A percentile compares a stretch with the other conserved stretches of the same genome.
Conservation (phyloP, 2,888 invertebrate genomes). For the Hyposoter dolosus region DNA sequence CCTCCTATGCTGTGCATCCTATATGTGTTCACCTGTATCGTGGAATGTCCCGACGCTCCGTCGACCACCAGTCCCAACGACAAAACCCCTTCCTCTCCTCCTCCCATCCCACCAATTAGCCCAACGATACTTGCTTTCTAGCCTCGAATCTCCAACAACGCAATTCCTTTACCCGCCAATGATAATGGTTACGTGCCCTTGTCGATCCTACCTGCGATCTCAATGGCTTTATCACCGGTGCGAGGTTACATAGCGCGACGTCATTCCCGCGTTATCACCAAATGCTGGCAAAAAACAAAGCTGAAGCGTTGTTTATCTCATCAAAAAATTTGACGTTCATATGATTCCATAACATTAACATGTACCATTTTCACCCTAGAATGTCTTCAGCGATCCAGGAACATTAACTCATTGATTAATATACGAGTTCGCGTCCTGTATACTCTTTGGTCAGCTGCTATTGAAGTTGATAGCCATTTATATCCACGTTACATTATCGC, state of each 20-base stretch:
- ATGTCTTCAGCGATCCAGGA: not conserved
- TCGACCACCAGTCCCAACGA: conserved; percentile 69
- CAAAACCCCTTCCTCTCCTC: conserved; percentile 78
- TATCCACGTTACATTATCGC: not conserved
- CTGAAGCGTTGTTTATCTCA: not conserved
- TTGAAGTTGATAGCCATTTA: not conserved
- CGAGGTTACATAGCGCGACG: conserved; percentile 23
- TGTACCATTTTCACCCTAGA: not conserved
- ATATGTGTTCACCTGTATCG: conserved; percentile 42
- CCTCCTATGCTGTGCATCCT: conserved; percentile 1
- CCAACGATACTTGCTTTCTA: conserved; percentile 75
- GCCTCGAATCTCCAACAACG: conserved; percentile 55
- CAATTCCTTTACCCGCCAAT: conserved; percentile 69
- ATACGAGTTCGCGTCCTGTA: not conserved
- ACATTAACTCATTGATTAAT: not conserved
- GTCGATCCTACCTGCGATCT: conserved; percentile 63
- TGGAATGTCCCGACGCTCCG: conserved; percentile 26
- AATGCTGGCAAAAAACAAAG: conserved; percentile 7
- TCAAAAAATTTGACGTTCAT: not conserved
- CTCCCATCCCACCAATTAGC: conserved; percentile 79
- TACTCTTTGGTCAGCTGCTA: not conserved
- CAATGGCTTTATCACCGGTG: conserved; percentile 45
- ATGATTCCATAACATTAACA: not conserved
- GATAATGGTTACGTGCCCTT: conserved; percentile 78
- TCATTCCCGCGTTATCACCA: not conserved